Conservation (phyloP, 2,113 vertebrate species). For the Tychaedon coryphoeus region DNA sequence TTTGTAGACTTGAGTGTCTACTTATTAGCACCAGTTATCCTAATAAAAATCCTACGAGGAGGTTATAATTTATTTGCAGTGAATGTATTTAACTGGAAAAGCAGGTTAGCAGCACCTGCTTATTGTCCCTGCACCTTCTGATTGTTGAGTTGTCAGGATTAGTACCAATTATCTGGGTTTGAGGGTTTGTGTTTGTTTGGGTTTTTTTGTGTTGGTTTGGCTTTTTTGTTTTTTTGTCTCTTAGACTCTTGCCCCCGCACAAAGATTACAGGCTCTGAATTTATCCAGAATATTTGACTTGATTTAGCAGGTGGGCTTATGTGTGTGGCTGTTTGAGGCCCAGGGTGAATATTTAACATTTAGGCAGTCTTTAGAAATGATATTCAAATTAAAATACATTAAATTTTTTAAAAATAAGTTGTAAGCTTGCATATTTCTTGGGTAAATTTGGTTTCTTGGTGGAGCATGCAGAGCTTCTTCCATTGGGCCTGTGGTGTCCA, state of each 20-base stretch:
- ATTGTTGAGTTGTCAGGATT: neutral
- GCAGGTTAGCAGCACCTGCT: neutral
- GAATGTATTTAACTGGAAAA: conserved; percentile 4
- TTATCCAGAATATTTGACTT: neutral
- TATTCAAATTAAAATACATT: neutral
- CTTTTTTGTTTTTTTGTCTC: neutral
- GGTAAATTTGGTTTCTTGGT: neutral
- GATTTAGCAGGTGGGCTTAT: neutral
- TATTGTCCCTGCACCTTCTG: neutral
- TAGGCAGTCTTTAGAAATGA: neutral
- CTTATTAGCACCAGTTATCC: neutral
- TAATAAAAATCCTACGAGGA: neutral
- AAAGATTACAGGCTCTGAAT: neutral
- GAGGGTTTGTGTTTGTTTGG: neutral
- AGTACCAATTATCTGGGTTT: neutral
- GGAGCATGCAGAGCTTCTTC: neutral
- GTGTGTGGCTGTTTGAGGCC: neutral
- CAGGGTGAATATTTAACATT: neutral
- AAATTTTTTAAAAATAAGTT: neutral
- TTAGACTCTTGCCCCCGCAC: neutral
- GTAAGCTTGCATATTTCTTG: neutral
- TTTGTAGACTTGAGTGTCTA: neutral
- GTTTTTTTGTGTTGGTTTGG: neutral
- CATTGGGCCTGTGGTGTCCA: neutral
- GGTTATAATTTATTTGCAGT: neutral